Conservation (phyloP, 1,140 invertebrate species). For the Eupristina koningsbergeri region DNA sequence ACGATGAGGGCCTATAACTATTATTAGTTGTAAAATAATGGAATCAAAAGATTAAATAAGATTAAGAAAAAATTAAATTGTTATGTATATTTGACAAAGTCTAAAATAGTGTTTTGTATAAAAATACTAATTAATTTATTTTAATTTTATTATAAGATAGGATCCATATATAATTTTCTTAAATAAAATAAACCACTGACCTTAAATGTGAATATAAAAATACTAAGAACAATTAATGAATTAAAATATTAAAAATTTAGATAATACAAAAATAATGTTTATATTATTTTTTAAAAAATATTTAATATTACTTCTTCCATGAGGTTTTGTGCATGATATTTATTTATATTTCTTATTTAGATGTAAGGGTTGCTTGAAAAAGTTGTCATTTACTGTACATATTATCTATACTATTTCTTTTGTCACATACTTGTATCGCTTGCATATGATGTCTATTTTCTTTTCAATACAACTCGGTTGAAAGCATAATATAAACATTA, state of each 20-base stretch:
- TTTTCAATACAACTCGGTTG: background rate
- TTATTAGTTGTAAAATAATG: background rate
- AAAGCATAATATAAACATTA: background rate
- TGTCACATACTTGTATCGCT: background rate
- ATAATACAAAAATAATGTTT: background rate
- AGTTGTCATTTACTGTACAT: slow-evolving; percentile 35
- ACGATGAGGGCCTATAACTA: background rate
- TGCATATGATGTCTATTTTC: background rate
- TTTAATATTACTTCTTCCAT: background rate
- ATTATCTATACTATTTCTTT: slow-evolving; percentile 36
- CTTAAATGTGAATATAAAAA: background rate
- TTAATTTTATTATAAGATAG: background rate
- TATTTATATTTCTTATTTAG: background rate
- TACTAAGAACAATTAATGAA: background rate
- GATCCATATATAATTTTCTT: background rate
- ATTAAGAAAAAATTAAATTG: background rate
- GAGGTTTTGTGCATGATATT: background rate
- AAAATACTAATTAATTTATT: background rate
- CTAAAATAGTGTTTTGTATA: background rate
- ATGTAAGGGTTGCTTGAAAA: slow-evolving; percentile 12
- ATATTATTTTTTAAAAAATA: background rate
- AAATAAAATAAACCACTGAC: background rate
- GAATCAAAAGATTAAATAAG: slow-evolving; percentile 9
- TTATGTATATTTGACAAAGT: background rate
- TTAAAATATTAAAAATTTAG: background rate